Percentiles rank a stretch among this genome's conserved stretches.
phyloP scores from a whole-genome alignment of 2,113 vertebrate genomes.

The Bungarus multicinctus region DNA sequence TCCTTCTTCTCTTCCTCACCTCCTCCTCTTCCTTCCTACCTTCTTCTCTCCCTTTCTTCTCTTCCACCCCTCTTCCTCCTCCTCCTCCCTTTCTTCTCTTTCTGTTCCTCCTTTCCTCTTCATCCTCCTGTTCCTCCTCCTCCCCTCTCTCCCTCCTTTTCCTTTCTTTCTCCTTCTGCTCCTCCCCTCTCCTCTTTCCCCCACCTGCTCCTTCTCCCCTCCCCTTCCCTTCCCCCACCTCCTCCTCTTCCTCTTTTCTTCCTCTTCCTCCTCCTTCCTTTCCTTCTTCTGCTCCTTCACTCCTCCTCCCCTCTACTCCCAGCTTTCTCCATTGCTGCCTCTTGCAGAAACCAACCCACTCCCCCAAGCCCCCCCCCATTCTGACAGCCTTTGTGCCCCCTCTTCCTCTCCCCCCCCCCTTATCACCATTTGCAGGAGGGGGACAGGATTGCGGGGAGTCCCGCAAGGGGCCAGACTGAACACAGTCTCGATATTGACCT shows the following conservation, averaged over 20 bases:
- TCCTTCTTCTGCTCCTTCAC: too few species aligned
- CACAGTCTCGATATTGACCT: background rate
- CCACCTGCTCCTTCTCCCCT: fast-evolving
- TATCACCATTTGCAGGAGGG: too few species aligned
- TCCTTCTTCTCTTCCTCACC: background rate
- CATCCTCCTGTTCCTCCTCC: too few species aligned
- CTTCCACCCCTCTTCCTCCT: too few species aligned
- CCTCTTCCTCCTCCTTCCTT: background rate
- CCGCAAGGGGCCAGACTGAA: background rate
- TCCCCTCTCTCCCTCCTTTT: too few species aligned
- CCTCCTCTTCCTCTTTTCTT: fast-evolving
- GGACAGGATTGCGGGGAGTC: too few species aligned
- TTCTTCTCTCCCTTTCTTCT: background rate
- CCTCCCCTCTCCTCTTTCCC: fast-evolving
- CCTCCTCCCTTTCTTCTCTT: too few species aligned
- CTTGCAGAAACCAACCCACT: background rate
- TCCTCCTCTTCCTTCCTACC: fast-evolving
- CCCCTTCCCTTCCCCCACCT: background rate
- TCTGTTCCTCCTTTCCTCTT: background rate
- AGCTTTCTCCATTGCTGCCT: background rate
- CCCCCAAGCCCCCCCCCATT: background rate
- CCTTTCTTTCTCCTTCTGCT: background rate
- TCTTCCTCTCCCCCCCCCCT: background rate
- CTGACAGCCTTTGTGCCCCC: background rate
- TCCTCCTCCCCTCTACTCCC: background rate